Conservation (phyloP, 2,888 invertebrate species). For the Geophilus truncorum region DNA sequence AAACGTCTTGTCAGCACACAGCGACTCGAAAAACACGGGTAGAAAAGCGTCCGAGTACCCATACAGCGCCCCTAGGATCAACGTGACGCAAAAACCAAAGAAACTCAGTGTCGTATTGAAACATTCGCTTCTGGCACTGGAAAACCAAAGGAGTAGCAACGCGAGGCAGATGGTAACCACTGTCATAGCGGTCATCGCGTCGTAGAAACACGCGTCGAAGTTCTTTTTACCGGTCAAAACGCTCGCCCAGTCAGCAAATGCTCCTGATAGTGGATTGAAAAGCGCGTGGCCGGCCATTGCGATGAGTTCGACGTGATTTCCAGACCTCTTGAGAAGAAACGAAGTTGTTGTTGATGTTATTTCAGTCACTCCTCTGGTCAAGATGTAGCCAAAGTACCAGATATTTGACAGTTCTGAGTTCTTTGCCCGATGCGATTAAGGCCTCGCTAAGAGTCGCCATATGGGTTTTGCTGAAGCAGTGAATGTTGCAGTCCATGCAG, state of each 20-base stretch:
- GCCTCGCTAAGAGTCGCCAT: background rate
- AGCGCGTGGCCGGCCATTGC: background rate
- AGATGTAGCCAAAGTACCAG: background rate
- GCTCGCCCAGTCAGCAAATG: background rate
- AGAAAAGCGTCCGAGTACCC: slow-evolving; percentile 72
- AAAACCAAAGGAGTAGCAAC: background rate
- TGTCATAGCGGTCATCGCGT: background rate
- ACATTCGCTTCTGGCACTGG: background rate
- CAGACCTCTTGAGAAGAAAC: background rate
- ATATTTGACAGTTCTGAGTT: too few species aligned
- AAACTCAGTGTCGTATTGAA: background rate
- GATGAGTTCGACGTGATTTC: background rate
- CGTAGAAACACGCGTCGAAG: background rate
- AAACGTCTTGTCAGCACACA: slow-evolving; percentile 28
- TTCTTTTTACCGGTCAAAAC: background rate
- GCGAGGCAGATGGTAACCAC: background rate
- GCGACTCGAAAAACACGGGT: slow-evolving; percentile 56
- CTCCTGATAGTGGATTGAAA: background rate
- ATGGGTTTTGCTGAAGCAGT: background rate
- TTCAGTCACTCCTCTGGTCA: background rate
- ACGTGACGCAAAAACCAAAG: slow-evolving; percentile 61
- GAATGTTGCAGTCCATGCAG: background rate
- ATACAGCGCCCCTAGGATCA: slow-evolving; percentile 72
- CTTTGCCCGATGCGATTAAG: background rate
- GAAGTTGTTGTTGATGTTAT: background rate